Evolutionary conservation across 2,113 vertebrate genomes (phyloP).

Genomic region (Rostratula benghalensis): DNA sequence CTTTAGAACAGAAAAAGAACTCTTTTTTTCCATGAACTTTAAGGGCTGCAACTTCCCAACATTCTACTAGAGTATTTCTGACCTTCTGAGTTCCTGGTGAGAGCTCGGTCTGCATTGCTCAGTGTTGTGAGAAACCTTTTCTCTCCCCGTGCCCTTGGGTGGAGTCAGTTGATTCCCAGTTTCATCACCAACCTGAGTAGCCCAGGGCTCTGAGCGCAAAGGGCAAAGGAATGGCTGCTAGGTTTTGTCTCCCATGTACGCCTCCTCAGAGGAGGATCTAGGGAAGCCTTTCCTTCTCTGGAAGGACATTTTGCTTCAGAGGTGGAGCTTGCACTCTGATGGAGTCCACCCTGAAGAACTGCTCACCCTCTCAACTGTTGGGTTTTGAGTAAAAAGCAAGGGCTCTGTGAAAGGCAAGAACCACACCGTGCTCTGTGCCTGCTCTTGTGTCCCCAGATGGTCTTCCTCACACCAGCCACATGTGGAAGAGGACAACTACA

Average conservation of each 20-base stretch:
- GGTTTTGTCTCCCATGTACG: neutral
- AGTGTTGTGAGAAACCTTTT: neutral
- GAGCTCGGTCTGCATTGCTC: neutral
- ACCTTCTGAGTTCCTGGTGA: neutral
- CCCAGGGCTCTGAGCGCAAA: neutral
- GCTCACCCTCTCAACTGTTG: neutral
- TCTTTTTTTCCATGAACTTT: neutral
- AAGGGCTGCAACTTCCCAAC: neutral
- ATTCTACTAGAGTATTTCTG: neutral
- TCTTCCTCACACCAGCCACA: neutral
- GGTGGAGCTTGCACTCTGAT: neutral
- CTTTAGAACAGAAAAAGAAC: neutral
- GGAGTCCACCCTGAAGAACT: neutral
- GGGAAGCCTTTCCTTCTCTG: neutral
- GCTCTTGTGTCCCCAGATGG: neutral
- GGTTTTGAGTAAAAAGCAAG: neutral
- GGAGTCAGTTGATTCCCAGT: neutral
- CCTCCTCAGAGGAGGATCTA: neutral
- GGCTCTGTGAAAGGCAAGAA: neutral
- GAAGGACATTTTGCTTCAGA: neutral
- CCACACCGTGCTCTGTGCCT: rapidly evolving
- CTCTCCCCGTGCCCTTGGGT: neutral
- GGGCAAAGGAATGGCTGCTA: neutral
- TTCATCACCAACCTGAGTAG: neutral
- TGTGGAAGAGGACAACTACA: neutral